phyloP scores from a whole-genome alignment of 2,888 invertebrate species.

The Sacculina carcini region DNA sequence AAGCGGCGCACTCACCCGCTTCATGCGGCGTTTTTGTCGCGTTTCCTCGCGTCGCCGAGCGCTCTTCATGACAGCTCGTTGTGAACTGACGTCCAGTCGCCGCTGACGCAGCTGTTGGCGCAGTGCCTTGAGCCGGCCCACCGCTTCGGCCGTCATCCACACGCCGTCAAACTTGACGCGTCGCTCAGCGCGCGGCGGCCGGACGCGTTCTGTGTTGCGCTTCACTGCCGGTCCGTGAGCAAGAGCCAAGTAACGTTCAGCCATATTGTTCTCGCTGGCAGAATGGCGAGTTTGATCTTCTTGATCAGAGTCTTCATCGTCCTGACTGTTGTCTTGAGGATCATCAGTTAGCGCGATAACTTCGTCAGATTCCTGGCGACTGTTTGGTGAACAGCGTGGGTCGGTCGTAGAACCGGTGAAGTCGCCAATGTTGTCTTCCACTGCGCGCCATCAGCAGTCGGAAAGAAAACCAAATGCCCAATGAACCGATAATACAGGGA shows the following conservation, averaged over 20 bases:
- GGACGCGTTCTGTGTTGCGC: not conserved
- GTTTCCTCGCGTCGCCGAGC: slow-evolving; percentile 12
- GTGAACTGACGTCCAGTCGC: slow-evolving; percentile 8
- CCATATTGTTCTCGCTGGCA: too few species aligned
- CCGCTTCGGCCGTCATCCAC: slow-evolving; percentile 9
- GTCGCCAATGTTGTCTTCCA: too few species aligned
- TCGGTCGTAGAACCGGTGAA: too few species aligned
- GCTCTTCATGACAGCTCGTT: slow-evolving; percentile 7
- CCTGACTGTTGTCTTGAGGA: not conserved
- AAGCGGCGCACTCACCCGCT: not conserved
- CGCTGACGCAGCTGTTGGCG: slow-evolving; percentile 6
- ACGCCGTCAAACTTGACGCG: slow-evolving; percentile 9
- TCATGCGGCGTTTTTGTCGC: slow-evolving; percentile 8
- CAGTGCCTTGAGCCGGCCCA: slow-evolving; percentile 9
- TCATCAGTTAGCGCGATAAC: too few species aligned
- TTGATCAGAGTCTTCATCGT: not conserved
- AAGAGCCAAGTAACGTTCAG: too few species aligned
- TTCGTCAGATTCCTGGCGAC: too few species aligned
- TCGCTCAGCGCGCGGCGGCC: not conserved
- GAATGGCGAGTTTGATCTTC: not conserved
- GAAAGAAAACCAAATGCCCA: too few species aligned
- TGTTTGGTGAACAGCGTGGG: too few species aligned
- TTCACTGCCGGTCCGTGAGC: not conserved
- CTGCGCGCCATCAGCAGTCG: too few species aligned
- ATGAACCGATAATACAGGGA: too few species aligned